Conservation (phyloP, 2,888 invertebrate species). For the Limnephilus lunatus region DNA sequence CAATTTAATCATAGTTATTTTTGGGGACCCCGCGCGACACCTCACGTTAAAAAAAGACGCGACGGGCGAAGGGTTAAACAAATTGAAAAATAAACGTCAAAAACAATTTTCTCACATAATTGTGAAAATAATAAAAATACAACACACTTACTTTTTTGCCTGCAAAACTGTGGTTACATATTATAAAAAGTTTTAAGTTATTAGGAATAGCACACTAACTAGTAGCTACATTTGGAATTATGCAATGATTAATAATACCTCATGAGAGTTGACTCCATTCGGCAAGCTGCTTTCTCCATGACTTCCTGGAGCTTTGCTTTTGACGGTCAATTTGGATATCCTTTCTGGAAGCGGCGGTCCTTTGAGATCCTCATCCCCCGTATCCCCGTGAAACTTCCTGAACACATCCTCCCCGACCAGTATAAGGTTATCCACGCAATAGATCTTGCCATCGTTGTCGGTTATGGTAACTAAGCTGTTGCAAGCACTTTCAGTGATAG, state of each 20-base stretch:
- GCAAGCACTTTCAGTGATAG: not conserved
- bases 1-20: too few relatives aligned
- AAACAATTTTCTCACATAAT: too few relatives aligned
- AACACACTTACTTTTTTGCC: too few relatives aligned
- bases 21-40: too few relatives aligned
- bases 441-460: slow-evolving; percentile 64
- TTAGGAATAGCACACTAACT: too few relatives aligned
- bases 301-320: slow-evolving; percentile 58
- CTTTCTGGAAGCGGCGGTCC: slow-evolving; percentile 45
- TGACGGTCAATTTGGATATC: slow-evolving; percentile 60
- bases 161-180: too few relatives aligned
- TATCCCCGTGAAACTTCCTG: slow-evolving; percentile 47
- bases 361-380: slow-evolving; percentile 46
- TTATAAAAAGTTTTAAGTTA: too few relatives aligned
- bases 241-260: slow-evolving; percentile 55
- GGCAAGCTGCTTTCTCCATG: slow-evolving; percentile 21
- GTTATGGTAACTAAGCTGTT: slow-evolving; percentile 61
- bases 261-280: slow-evolving; percentile 59
- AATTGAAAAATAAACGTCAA: too few relatives aligned
- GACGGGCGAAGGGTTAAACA: too few relatives aligned
- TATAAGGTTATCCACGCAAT: slow-evolving; percentile 64
- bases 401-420: slow-evolving; percentile 64
- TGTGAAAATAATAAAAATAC: too few relatives aligned
- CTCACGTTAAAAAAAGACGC: too few relatives aligned
- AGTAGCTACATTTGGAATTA: not conserved